A percentile compares a stretch with the other conserved stretches of the same genome.
Evolutionary conservation across 2,888 invertebrate species (phyloP).

Genomic region (Drosophila ezoana): DNA sequence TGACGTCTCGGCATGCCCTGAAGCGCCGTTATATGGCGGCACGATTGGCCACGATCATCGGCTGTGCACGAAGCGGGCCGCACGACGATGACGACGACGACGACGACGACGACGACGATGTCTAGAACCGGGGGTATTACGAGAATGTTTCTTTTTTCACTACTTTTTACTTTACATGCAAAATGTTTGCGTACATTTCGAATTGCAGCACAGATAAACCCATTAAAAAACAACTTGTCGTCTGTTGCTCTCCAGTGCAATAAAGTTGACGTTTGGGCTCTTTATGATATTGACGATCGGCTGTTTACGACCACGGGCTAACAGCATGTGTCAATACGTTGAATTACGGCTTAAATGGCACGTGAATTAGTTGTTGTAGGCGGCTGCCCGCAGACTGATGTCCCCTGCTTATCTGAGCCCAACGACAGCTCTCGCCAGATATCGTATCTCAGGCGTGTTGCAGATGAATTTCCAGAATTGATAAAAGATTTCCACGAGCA

Average conservation of each 20-base stretch:
- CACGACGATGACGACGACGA: constrained; percentile 24
- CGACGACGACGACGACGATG: constrained; percentile 25
- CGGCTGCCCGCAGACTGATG: constrained; percentile 43
- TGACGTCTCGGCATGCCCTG: constrained; percentile 53
- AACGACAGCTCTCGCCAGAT: constrained; percentile 1
- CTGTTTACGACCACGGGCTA: constrained; percentile 18
- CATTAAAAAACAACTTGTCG: constrained; percentile 40
- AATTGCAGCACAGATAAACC: constrained; percentile 60
- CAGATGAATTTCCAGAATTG: constrained; percentile 58
- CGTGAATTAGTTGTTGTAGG: constrained; percentile 53
- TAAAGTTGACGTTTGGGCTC: constrained; percentile 33
- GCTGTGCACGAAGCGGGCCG: constrained; percentile 36
- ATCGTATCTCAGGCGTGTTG: constrained; percentile 51
- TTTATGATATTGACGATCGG: constrained; percentile 41
- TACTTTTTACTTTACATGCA: constrained; percentile 21
- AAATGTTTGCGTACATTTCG: constrained; percentile 51
- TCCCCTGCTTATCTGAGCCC: constrained; percentile 18
- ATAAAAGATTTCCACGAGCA: constrained; percentile 52
- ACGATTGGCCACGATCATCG: constrained; percentile 35
- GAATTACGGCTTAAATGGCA: constrained; percentile 58
- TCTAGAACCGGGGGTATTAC: constrained; percentile 18
- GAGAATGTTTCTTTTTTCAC: background rate
- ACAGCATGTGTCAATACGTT: constrained; percentile 56
- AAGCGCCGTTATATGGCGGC: constrained; percentile 69
- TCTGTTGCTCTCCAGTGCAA: constrained; percentile 2